Evolutionary conservation across 2,113 vertebrate genomes (phyloP), one percentile per base, ranked within the genome.

Genomic region (Rhynchomys soricoides): DNA sequence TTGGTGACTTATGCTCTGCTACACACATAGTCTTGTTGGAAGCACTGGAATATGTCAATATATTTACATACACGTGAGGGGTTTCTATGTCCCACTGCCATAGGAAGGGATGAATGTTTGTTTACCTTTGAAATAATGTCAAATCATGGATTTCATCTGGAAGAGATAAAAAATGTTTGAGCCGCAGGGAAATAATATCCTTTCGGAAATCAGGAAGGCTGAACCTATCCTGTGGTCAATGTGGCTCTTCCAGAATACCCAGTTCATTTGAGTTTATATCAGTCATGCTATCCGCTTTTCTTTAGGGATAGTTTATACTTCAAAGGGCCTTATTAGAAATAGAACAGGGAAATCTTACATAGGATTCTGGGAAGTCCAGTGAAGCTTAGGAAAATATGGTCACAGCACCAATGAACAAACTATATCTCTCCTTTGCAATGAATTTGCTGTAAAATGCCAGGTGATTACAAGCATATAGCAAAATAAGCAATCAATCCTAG

Each of bases 181-280:
- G 19, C 31, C 57, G 62, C 7, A 73, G 64, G 29, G 43, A 92
- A 92, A 19, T 71, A 50, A 75, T 89, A 71, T 34, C 11, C 40
- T 59, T 87, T 26, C 12, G 83, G 89, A 82, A 91, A 93, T 91
- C 45, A 70, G 11, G 68, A 3, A 43, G 66, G 57, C n/a, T 48
- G 22, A 94, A 59, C 19, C 68, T 93, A 74, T 79, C 81, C 64
- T 75, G 48, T 79, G 74, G 70, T 12, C 92, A 83, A 83, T 78
- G 55, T 66, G 17, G 43, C 55, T 92, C 64, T 45, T 96, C 45
- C 75, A 52, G 91, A 77, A 59, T 93, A 62, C 17, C 12, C n/a
- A 16, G 34, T 50, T 96, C 26, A 57, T 75, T 62, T 89, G 19
- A 52, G 9, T 5, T 37, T 50, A 62, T 43, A 37, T 9, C 48